A percentile compares a stretch with the other conserved stretches of the same genome.
Evolutionary conservation across 2,888 invertebrate species (phyloP).

Genomic region (Xanthorhoe designata): DNA sequence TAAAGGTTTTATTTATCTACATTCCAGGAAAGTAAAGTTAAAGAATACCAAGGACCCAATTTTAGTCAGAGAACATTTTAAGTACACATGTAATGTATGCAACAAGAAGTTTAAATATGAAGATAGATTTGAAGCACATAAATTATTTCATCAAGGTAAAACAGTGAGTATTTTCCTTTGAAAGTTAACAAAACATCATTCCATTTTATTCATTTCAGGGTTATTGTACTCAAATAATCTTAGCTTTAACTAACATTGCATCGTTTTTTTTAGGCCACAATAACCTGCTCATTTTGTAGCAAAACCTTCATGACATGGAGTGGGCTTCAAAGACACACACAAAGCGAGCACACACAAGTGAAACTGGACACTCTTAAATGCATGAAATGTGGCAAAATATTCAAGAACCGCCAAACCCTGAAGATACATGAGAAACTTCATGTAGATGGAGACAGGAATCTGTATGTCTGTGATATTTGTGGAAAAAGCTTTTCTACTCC

Average conservation of each 20-base stretch:
- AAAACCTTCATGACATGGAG: conserved; percentile 73
- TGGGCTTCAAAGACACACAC: conserved; percentile 67
- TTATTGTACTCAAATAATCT: too few species aligned
- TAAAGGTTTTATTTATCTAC: background rate
- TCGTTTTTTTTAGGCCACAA: conserved; percentile 51
- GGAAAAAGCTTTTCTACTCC: conserved; percentile 68
- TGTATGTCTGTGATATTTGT: conserved; percentile 73
- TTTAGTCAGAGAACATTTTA: conserved; percentile 53
- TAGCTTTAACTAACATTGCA: too few species aligned
- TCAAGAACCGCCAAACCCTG: conserved; percentile 65
- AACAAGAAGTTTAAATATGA: conserved; percentile 65
- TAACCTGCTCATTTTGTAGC: conserved; percentile 66
- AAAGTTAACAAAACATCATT: too few species aligned
- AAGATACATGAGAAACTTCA: conserved; percentile 67
- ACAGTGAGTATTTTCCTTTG: conserved; percentile 55
- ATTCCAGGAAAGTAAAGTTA: conserved; percentile 40
- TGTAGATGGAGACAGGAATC: conserved; percentile 58
- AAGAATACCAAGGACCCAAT: conserved; percentile 47
- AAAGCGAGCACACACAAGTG: conserved; percentile 63
- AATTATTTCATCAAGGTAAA: conserved; percentile 69
- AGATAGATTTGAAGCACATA: conserved; percentile 71
- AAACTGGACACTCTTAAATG: conserved; percentile 65
- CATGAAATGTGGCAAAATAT: conserved; percentile 69
- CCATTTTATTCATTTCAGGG: too few species aligned
- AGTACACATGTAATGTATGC: conserved; percentile 67